phyloP scores from a whole-genome alignment of 2,113 vertebrate genomes.

The Cyanocitta stelleri region DNA sequence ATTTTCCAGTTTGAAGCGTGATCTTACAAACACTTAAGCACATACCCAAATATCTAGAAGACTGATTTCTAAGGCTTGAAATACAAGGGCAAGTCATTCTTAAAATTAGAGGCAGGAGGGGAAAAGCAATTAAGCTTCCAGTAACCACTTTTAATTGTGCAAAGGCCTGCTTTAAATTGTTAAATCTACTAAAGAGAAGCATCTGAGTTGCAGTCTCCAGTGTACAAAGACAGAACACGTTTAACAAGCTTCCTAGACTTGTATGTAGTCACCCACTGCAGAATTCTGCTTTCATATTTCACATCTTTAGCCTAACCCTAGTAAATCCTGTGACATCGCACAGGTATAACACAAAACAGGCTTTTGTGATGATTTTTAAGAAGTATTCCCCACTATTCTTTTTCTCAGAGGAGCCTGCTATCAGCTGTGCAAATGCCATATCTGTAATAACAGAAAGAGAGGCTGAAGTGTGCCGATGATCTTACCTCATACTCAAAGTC shows the following conservation, averaged over 20 bases:
- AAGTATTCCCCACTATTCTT: not conserved
- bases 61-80: not conserved
- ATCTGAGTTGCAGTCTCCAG: not conserved
- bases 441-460: not conserved
- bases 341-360: not conserved
- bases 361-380: not conserved
- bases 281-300: not conserved
- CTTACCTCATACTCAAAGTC: constrained; percentile 97
- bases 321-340: not conserved
- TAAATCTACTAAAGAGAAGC: not conserved
- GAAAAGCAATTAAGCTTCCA: not conserved
- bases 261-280: not conserved
- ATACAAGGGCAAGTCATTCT: not conserved
- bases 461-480: not conserved
- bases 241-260: not conserved
- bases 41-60: not conserved
- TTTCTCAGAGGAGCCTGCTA: not conserved
- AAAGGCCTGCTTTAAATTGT: not conserved
- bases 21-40: not conserved
- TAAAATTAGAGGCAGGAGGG: not conserved
- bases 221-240: not conserved
- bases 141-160: not conserved
- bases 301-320: not conserved
- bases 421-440: constrained; percentile 5
- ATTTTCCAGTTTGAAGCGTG: not conserved